Evolutionary conservation across 2,113 vertebrate genomes (phyloP), one percentile per base, ranked within the genome.

Genomic region (Mastomys coucha): DNA sequence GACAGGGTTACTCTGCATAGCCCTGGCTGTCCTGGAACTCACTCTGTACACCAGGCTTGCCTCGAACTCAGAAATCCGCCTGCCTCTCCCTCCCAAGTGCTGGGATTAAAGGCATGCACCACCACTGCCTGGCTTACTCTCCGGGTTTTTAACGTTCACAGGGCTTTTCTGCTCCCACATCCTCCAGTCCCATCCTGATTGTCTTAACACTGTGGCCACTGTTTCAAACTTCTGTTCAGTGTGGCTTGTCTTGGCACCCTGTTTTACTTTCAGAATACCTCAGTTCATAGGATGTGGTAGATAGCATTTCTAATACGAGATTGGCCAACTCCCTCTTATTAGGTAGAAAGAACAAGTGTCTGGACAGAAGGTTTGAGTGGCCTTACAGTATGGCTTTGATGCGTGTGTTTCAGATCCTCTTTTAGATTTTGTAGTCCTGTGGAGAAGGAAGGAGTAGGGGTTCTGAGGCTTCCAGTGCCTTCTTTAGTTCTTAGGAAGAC

Each of bases 381-480:
- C 26, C 10, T 31, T 67, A 28, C 65, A 69, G 31, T 33, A 69
- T 69, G 31, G 5, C 12, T 31, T 33, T 28, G 6, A 2, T 65
- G 65, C 33, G 81, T 13, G 49, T 13, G 63, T 89, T 95, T 69
- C 19, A 78, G 24, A 20, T 96, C 91, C 12, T 93, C 13, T 76
- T n/a, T 80, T 93, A 94, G 88, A 89, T 63, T 45, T 45, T 85
- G 45, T 63, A 72, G 85, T 53, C 81, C 67, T 8, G 70, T 56
- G 19, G 20, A 13, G 36, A 56, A 77, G 5, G 42, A 56, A 67
- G 5, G 60, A 63, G 49, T 49, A 39, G 20, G 26, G 28, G 33
- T 45, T 53, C 39, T 22, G 88, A 26, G 60, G 19, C 90, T 86
- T 94, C n/a, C 26, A 49, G 8, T n/a, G 31, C 91, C 85, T 63